Evolutionary conservation across 92 coral and sea anemone species (phyloP), one percentile per base, ranked within the genome.

Genomic region (Phymanthus crucifer): DNA sequence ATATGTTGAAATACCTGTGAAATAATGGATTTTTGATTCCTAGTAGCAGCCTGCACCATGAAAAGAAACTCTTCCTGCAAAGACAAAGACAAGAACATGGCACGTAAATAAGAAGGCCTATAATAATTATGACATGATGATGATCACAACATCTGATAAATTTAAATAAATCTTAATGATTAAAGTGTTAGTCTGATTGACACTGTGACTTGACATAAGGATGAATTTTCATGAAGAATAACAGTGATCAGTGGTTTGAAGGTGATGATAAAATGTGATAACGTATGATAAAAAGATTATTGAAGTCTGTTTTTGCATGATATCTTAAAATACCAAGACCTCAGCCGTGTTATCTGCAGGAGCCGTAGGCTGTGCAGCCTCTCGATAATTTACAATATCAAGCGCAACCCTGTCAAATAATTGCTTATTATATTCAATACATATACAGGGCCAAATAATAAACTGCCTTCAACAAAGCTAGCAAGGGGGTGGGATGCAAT

Each of bases 61-160:
- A 73, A 32, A 61, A 86, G 75, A 77, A 91, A 89, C 79, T 80
- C 85, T 32, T 91, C 91, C 96, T 91, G 83, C 48, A 57, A n/a
- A n/a, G 61, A 38, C 47, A 74, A 2, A 48, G 58, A 33, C 1
- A 69, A 65, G 19, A 72, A n/a, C n/a, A n/a, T 24, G 23, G 40
- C 1, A 3, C 40, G 16, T 37, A 19, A 29, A 69, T 69, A 10
- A 69, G 47, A n/a, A n/a, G n/a, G n/a, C n/a, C n/a, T 19, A 29
- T n/a, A 32, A 57, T 57, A 24, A 24, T 18, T 29, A 24, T 57
- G 16, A 61, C 3, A 29, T 61, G 68, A 29, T 61, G 21, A 61
- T 12, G 34, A 21, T 54, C 7, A 6, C 0, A 21, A 54, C 3
- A 4, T 50, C 27, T 6, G 6, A 21, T 19, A 5, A 54, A 2